Conservation (phyloP, 1,140 invertebrate species). For the Nymphalis io region DNA sequence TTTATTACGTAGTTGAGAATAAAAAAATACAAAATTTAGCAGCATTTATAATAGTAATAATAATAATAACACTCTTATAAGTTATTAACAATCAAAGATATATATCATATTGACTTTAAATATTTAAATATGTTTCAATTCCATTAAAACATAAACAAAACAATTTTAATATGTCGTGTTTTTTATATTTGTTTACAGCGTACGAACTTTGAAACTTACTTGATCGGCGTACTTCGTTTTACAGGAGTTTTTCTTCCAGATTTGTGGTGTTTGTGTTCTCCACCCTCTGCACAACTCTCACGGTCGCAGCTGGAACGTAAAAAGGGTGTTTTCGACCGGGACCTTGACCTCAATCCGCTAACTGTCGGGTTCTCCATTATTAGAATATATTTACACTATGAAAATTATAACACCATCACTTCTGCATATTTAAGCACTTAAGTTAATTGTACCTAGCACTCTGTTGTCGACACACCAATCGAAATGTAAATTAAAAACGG, state of each 20-base stretch:
- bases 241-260: slow-evolving; percentile 73
- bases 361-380: slow-evolving; percentile 72
- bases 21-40: no score
- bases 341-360: slow-evolving; percentile 79
- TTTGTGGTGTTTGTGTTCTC: slow-evolving; percentile 79
- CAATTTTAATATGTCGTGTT: not conserved
- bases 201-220: slow-evolving; percentile 66
- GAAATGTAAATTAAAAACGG: slow-evolving; percentile 56
- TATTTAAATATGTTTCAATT: not conserved
- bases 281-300: slow-evolving; percentile 76
- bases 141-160: not conserved
- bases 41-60: no score
- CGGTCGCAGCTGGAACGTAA: slow-evolving; percentile 80
- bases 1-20: no score
- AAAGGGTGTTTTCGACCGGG: slow-evolving; percentile 84
- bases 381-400: slow-evolving; percentile 23
- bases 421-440: slow-evolving; percentile 34
- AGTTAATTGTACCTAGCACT: slow-evolving; percentile 41
- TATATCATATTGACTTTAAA: not conserved
- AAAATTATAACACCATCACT: slow-evolving; percentile 19
- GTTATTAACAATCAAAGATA: no score
- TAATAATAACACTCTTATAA: no score
- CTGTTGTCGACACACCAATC: slow-evolving; percentile 39
- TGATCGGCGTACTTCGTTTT: slow-evolving; percentile 78
- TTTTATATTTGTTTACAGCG: slow-evolving; percentile 14